Percentiles rank a stretch among this genome's conserved stretches.
Conservation (phyloP, 2,888 invertebrate species). For the Hirtodrosophila cameraria region DNA sequence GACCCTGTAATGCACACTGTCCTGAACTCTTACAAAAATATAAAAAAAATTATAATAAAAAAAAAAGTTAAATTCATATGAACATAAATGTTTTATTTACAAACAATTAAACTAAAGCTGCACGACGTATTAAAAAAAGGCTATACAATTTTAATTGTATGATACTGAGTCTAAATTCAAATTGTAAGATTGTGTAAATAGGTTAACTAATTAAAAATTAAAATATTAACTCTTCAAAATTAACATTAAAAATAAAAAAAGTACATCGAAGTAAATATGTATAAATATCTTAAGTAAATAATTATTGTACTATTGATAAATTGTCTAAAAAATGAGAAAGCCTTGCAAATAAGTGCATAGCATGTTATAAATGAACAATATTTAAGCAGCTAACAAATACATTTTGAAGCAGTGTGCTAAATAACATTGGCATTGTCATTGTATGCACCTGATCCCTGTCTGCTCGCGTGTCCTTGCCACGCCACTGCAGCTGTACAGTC, state of each 20-base stretch:
- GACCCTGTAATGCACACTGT: conserved; percentile 26
- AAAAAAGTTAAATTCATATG: too few species aligned
- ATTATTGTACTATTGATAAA: not conserved
- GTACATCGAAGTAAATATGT: too few species aligned
- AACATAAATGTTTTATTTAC: too few species aligned
- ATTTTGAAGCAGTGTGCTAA: conserved; percentile 1
- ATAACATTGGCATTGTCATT: conserved; percentile 21
- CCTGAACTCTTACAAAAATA: not conserved
- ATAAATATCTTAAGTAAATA: too few species aligned
- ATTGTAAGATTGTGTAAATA: too few species aligned
- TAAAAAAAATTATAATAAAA: not conserved
- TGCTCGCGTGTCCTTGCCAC: not conserved
- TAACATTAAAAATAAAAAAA: too few species aligned
- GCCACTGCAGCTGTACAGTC: conserved; percentile 40
- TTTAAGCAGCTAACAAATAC: not conserved
- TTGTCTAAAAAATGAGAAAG: not conserved
- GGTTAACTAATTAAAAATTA: too few species aligned
- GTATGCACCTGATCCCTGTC: conserved; percentile 7
- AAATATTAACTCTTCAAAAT: too few species aligned
- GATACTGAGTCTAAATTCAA: too few species aligned
- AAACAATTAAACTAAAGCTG: too few species aligned
- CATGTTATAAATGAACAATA: not conserved
- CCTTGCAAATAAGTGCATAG: not conserved
- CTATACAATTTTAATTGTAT: too few species aligned
- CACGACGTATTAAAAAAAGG: too few species aligned